Percentiles rank a stretch among this genome's conserved stretches.
These are phyloP conservation scores for Acanthosepion lycidas DNA, from an alignment of 2,888 invertebrate genomes.

Conservation along the genomic window DNA sequence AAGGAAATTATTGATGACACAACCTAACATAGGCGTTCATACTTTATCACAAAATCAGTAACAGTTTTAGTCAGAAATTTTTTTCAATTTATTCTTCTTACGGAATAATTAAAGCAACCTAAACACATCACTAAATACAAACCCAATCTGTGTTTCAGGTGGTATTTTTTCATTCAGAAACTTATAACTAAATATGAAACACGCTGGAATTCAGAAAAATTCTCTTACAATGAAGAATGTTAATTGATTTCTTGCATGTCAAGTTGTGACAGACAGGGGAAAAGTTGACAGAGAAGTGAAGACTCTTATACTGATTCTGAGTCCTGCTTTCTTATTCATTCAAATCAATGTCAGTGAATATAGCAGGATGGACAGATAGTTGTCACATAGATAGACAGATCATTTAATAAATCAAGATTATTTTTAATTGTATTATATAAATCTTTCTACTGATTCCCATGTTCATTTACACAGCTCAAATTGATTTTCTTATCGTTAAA, in stretches of 20 bases:
- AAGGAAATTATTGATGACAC: too few relatives aligned
- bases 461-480: not conserved
- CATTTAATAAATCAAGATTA: not conserved
- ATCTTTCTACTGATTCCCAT: not conserved
- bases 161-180: too few relatives aligned
- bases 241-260: not conserved
- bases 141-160: too few relatives aligned
- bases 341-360: not conserved
- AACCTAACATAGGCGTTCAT: too few relatives aligned
- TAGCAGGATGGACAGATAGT: not conserved
- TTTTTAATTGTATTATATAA: constrained; percentile 10
- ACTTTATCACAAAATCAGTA: too few relatives aligned
- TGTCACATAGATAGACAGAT: not conserved
- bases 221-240: not conserved
- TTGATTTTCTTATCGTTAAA: not conserved
- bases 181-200: too few relatives aligned
- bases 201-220: not conserved
- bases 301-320: not conserved
- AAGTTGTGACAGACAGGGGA: not conserved
- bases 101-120: too few relatives aligned
- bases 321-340: not conserved
- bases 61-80: too few relatives aligned
- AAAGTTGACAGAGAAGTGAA: not conserved
- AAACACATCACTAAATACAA: too few relatives aligned
- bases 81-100: too few relatives aligned